A percentile compares a stretch with the other conserved stretches of the same genome.
These are phyloP conservation scores for Euschistus heros DNA, from an alignment of 1,140 invertebrate species.

Conservation along the genomic window DNA sequence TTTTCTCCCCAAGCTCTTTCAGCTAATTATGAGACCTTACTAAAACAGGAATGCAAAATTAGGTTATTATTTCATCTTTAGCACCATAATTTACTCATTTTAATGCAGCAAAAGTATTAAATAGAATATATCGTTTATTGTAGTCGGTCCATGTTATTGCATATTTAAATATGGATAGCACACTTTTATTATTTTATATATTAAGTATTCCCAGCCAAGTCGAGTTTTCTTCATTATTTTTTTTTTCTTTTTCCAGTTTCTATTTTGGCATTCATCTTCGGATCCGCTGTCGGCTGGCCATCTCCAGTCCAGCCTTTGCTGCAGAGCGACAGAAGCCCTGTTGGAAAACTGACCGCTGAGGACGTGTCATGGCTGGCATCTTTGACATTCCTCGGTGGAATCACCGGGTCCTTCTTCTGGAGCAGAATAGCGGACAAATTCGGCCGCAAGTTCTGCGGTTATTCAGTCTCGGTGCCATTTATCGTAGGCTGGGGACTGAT, in stretches of 20 bases:
- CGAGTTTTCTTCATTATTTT: too few species aligned
- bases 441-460: constrained; percentile 61
- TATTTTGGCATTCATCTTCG: constrained; percentile 38
- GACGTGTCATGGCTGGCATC: constrained; percentile 52
- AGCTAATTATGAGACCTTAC: too few species aligned
- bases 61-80: too few species aligned
- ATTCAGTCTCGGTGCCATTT: constrained; percentile 59
- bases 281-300: constrained; percentile 40
- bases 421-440: constrained; percentile 56
- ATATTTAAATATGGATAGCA: too few species aligned
- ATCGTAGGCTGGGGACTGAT: constrained; percentile 64
- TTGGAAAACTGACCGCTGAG: constrained; percentile 38
- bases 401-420: constrained; percentile 57
- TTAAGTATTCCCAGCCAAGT: too few species aligned
- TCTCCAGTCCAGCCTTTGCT: constrained; percentile 39
- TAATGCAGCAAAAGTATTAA: too few species aligned
- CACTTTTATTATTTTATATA: too few species aligned
- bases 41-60: too few species aligned
- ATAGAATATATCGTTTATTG: too few species aligned
- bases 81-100: too few species aligned
- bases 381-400: constrained; percentile 58
- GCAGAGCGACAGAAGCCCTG: constrained; percentile 34
- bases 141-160: too few species aligned
- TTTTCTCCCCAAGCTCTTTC: too few species aligned
- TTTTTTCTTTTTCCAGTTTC: constrained; percentile 37